Percentiles rank a stretch among this genome's conserved stretches.
Evolutionary conservation across 1,140 invertebrate genomes (phyloP).

Genomic region (Ceratitis capitata): DNA sequence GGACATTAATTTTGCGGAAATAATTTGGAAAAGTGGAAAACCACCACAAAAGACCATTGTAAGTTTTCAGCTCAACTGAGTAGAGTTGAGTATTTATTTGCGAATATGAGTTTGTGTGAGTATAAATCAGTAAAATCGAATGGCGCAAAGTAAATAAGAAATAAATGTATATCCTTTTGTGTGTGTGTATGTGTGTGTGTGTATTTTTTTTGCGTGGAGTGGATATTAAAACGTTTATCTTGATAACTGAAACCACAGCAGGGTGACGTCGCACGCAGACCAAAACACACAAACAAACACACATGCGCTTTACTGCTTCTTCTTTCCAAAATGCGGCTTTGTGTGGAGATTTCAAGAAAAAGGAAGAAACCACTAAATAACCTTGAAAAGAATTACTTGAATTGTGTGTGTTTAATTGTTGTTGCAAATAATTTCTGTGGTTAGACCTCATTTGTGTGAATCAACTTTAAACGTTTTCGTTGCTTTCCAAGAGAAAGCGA

Average conservation of each 20-base stretch:
- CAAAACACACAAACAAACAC: background rate
- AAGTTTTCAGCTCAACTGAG: background rate
- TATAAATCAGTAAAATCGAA: background rate
- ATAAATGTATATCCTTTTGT: too few species aligned
- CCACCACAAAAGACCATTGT: background rate
- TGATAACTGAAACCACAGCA: background rate
- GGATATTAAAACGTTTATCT: background rate
- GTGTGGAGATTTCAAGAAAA: background rate
- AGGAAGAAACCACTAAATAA: background rate
- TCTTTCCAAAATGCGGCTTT: background rate
- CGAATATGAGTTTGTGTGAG: background rate
- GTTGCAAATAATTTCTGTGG: too few species aligned
- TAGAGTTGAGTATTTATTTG: background rate
- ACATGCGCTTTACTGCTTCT: background rate
- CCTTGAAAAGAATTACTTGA: background rate
- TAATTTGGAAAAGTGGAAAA: background rate
- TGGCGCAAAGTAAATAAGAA: background rate
- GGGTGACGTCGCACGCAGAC: background rate
- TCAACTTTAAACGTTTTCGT: too few species aligned
- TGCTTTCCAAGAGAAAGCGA: too few species aligned
- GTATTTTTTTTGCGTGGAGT: too few species aligned
- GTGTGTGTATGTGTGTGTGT: too few species aligned
- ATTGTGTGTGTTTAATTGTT: too few species aligned
- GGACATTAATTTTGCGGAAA: constrained; percentile 16
- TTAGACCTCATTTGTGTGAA: too few species aligned